phyloP scores from a whole-genome alignment of 2,797 vertebrate genomes.

The Myotis planiceps region DNA sequence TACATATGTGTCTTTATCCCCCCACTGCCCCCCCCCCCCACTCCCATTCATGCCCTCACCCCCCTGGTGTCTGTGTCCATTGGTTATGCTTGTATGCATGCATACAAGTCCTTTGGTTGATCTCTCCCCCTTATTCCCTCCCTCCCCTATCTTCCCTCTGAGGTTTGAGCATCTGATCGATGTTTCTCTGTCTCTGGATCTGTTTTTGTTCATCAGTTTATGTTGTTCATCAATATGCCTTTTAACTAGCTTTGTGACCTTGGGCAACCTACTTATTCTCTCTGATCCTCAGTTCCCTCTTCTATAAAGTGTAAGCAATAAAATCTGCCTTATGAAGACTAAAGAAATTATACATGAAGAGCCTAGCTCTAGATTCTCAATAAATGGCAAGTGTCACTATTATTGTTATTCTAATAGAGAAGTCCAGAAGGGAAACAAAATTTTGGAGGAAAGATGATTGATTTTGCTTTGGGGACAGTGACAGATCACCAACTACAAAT shows the following conservation, averaged over 20 bases:
- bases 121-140: no score
- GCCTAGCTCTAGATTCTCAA: conserved; percentile 9
- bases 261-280: background rate
- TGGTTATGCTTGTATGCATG: no score
- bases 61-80: no score
- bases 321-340: background rate
- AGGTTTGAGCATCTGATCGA: no score
- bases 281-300: background rate
- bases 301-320: background rate
- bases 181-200: no score
- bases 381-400: background rate
- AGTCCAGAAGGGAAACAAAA: background rate
- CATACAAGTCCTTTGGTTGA: no score
- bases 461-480: background rate
- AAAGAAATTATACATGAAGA: background rate
- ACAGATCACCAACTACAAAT: background rate
- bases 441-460: background rate
- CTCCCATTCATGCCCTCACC: no score
- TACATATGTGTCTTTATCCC: no score
- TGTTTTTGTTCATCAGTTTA: no score
- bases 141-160: no score
- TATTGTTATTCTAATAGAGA: background rate
- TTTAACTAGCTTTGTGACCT: background rate
- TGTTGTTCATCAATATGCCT: background rate
- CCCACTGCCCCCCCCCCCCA: no score